Evolutionary conservation across 1,140 invertebrate species (phyloP).

Genomic region (Procambarus virginalis): DNA sequence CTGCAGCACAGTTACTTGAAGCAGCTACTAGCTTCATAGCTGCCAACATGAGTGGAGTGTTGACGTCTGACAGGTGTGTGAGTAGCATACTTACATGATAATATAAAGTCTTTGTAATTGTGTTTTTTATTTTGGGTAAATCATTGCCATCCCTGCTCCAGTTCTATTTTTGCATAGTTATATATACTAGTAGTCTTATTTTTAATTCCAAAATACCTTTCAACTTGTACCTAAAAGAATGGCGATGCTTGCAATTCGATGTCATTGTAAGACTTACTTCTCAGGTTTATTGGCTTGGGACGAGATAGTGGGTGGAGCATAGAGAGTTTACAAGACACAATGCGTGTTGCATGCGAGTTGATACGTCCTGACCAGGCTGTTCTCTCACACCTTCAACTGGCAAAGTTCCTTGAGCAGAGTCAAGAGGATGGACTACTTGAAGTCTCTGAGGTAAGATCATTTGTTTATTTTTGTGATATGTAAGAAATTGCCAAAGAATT

Average conservation of each 20-base stretch:
- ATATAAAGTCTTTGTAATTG: not conserved
- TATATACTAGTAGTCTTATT: not conserved
- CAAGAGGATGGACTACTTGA: constrained; percentile 55
- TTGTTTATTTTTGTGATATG: not conserved
- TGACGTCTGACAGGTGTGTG: constrained; percentile 77
- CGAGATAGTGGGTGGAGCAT: constrained; percentile 81
- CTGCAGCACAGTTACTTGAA: constrained; percentile 81
- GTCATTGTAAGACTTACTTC: constrained; percentile 2
- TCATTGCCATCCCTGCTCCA: no score
- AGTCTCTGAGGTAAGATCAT: constrained; percentile 58
- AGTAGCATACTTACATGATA: not conserved
- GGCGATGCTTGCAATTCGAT: not conserved
- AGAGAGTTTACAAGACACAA: constrained; percentile 80
- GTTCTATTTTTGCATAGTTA: not conserved
- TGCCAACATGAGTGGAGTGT: constrained; percentile 80
- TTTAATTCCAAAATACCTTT: not conserved
- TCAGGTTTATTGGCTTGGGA: constrained; percentile 79
- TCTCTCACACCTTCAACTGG: constrained; percentile 79
- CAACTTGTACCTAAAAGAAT: not conserved
- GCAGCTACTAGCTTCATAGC: constrained; percentile 80
- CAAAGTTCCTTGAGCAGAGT: constrained; percentile 72
- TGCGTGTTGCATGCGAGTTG: constrained; percentile 79
- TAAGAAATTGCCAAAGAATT: no score
- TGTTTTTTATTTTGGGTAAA: not conserved
- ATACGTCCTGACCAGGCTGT: constrained; percentile 83